A percentile compares a stretch with the other conserved stretches of the same genome.
Evolutionary conservation across 2,888 invertebrate species (phyloP).

Genomic region (Cistogaster globosa): DNA sequence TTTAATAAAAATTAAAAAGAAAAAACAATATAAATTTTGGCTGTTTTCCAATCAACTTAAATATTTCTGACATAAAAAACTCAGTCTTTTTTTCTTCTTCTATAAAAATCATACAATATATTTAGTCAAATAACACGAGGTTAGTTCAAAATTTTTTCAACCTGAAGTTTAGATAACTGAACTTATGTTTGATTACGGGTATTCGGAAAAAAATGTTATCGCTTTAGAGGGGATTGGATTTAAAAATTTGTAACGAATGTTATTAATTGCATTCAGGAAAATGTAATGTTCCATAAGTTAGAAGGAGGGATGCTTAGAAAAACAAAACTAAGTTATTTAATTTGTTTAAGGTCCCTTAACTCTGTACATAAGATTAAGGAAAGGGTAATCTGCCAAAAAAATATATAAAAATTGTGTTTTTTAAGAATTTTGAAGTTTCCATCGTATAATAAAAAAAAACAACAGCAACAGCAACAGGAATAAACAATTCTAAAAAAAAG

Average conservation of each 20-base stretch:
- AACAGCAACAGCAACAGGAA: not conserved
- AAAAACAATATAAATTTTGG: conserved; percentile 50
- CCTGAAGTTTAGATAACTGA: not conserved
- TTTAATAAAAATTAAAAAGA: conserved; percentile 17
- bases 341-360: too few relatives aligned
- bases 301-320: too few relatives aligned
- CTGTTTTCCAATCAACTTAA: conserved; percentile 52
- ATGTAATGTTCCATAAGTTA: too few relatives aligned
- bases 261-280: too few relatives aligned
- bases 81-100: conserved; percentile 9
- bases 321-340: too few relatives aligned
- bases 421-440: not conserved
- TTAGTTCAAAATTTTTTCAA: not conserved
- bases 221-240: too few relatives aligned
- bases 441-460: not conserved
- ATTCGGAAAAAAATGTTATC: too few relatives aligned
- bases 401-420: too few relatives aligned
- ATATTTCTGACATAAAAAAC: conserved; percentile 29
- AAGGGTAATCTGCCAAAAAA: too few relatives aligned
- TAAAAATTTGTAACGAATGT: too few relatives aligned
- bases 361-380: too few relatives aligned
- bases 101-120: conserved; percentile 46
- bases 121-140: conserved; percentile 36
- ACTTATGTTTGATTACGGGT: too few relatives aligned
- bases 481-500: conserved; percentile 35